Evolutionary conservation across 30 jellyfish, hydroid and myxozoan species (phyloP), one percentile per base, ranked within the genome.

Genomic region (Mastigias papua): DNA sequence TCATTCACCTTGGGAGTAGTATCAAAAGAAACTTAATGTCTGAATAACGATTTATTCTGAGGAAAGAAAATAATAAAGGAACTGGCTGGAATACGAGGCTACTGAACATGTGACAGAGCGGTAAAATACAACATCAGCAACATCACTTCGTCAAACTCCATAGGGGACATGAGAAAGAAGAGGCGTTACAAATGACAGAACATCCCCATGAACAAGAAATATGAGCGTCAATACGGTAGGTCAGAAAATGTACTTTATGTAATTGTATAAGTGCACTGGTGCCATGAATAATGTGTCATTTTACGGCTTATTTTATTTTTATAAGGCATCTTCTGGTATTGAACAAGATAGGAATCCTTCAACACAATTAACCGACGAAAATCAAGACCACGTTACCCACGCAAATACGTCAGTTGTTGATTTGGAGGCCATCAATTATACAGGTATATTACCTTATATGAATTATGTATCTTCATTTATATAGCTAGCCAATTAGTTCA

Each of bases 81-180:
- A n/a, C n/a, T n/a, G n/a, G n/a, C n/a, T n/a, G n/a, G 60, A 16
- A 46, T 46, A 46, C 67, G 67, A 51, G 67, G 67, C 67, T 51
- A 10, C 4, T 8, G 16, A 17, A 21, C 67, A 51, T 17, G 67
- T 51, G 67, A 51, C n/a, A n/a, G n/a, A n/a, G n/a, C n/a, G n/a
- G n/a, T n/a, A n/a, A n/a, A n/a, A n/a, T 6, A 16, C 60, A 46
- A 46, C 60, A 46, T 6, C 60, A 46, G 60, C 60, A 46, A 6
- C 8, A 46, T 46, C 60, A 46, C 8, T 8, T 16, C 8, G 60
- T 6, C 8, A 16, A 46, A 46, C 60, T 46, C 16, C 60, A 46
- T 6, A 6, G 60, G 60, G 16, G 16, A 46, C 60, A 46, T 46
- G 16, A 46, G 13, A 46, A 6, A 46, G 16, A 46, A 46, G 8